A percentile compares a stretch with the other conserved stretches of the same genome.
Conservation (phyloP, 1,140 invertebrate species). For the Hyles euphorbiae region DNA sequence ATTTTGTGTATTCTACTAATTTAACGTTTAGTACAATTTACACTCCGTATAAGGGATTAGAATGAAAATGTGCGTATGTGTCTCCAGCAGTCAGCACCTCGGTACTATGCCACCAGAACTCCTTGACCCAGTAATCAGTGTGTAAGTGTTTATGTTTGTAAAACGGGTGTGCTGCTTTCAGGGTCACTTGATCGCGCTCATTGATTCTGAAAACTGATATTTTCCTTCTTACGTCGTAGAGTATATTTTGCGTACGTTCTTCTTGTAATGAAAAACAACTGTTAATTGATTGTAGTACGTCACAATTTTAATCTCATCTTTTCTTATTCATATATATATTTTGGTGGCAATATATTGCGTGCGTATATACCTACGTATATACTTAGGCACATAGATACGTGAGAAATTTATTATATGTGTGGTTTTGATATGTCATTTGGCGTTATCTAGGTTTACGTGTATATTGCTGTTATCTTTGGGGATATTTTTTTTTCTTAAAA, state of each 20-base stretch:
- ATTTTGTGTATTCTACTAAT: slow-evolving; percentile 4
- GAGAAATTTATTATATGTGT: slow-evolving; percentile 40
- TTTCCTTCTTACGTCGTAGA: no score
- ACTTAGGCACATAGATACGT: slow-evolving; percentile 19
- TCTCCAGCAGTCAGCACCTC: slow-evolving; percentile 25
- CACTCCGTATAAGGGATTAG: slow-evolving; percentile 38
- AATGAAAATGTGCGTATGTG: slow-evolving; percentile 25
- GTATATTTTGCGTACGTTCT: no score
- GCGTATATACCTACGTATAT: slow-evolving; percentile 7
- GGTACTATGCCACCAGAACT: slow-evolving; percentile 36
- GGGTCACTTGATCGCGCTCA: slow-evolving; percentile 19
- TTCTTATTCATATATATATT: no score
- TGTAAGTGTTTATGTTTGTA: slow-evolving; percentile 46
- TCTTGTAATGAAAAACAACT: no score
- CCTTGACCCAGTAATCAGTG: slow-evolving; percentile 53
- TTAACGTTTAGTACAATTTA: slow-evolving; percentile 5
- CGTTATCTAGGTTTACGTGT: slow-evolving; percentile 37
- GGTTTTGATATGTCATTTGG: slow-evolving; percentile 40
- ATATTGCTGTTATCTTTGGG: slow-evolving; percentile 25
- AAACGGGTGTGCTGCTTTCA: slow-evolving; percentile 31
- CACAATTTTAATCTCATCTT: no score
- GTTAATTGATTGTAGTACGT: no score
- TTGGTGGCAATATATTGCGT: no score
- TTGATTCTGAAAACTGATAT: no score
- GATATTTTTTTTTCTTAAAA: slow-evolving; percentile 16